These are phyloP conservation scores for Zaprionus africanus DNA, from an alignment of 1,140 invertebrate genomes.

Conservation along the genomic window DNA sequence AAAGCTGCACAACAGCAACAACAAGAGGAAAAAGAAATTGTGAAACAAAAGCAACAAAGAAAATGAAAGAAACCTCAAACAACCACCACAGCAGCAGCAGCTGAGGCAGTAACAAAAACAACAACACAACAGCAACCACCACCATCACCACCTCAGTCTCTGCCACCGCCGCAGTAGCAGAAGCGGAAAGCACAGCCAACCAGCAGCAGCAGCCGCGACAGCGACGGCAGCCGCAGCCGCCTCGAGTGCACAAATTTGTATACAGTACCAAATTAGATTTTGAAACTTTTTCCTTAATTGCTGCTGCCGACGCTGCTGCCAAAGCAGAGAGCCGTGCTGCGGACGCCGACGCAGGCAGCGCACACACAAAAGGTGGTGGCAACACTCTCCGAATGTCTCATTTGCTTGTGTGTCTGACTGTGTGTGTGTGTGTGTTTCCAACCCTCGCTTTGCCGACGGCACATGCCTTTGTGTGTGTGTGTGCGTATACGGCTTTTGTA, in stretches of 20 bases:
- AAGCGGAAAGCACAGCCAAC: conserved; percentile 39
- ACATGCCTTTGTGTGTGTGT: conserved; percentile 19
- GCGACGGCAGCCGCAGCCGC: conserved; percentile 32
- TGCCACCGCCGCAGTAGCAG: conserved; percentile 12
- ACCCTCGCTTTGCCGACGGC: conserved; percentile 57
- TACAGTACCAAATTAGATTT: conserved; percentile 84
- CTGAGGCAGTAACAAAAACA: conserved; percentile 18
- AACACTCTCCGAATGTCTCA: conserved; percentile 67
- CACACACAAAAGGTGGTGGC: conserved; percentile 73
- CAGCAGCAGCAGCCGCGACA: conserved; percentile 38
- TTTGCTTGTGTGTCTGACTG: conserved; percentile 1
- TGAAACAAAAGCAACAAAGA: conserved; percentile 82
- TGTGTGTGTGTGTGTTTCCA: conserved; percentile 51
- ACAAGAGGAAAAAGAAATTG: conserved; percentile 61
- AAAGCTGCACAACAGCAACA: conserved; percentile 15
- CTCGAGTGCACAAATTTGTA: conserved; percentile 83
- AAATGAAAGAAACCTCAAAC: conserved; percentile 79
- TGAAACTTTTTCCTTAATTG: conserved; percentile 84
- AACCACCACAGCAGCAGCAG: conserved; percentile 59
- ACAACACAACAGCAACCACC: conserved; percentile 27
- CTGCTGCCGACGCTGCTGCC: conserved; percentile 39
- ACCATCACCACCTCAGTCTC: conserved; percentile 19
- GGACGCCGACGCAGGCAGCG: conserved; percentile 40
- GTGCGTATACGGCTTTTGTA: conserved; percentile 65
- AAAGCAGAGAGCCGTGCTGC: conserved; percentile 11